These are phyloP conservation scores for Bombus waltoni DNA, from an alignment of 1,140 invertebrate species.

Conservation along the genomic window DNA sequence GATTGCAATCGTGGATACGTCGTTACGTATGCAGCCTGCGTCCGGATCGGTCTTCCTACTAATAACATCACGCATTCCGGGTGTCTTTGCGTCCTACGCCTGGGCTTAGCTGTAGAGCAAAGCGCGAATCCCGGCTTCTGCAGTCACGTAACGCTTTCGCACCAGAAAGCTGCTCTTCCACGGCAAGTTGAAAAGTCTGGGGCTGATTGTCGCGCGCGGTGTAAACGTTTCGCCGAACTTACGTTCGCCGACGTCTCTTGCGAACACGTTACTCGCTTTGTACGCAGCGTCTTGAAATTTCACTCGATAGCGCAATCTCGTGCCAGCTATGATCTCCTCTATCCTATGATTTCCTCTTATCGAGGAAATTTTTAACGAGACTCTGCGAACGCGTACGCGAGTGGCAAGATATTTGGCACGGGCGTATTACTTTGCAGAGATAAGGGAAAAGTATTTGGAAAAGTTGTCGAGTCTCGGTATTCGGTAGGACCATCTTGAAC, in stretches of 20 bases:
- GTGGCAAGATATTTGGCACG: too few relatives aligned
- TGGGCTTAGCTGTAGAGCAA: background rate
- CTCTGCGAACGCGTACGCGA: too few relatives aligned
- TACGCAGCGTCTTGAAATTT: too few relatives aligned
- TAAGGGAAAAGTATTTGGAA: too few relatives aligned
- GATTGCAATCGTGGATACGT: constrained; percentile 18
- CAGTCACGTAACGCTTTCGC: constrained; percentile 11
- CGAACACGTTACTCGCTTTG: too few relatives aligned
- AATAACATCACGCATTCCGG: constrained; percentile 51
- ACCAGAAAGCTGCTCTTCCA: background rate
- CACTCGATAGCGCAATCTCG: too few relatives aligned
- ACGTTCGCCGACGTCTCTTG: background rate
- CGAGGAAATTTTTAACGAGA: too few relatives aligned
- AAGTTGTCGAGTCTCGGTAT: too few relatives aligned
- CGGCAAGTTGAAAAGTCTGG: background rate
- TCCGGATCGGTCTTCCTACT: constrained; percentile 17
- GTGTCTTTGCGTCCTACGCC: constrained; percentile 27
- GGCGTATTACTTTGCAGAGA: too few relatives aligned
- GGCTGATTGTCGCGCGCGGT: background rate
- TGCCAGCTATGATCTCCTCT: too few relatives aligned
- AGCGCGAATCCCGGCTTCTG: background rate
- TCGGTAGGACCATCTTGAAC: too few relatives aligned
- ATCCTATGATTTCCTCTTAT: too few relatives aligned
- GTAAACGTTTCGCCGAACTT: background rate
- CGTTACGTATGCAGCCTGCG: constrained; percentile 28